phyloP scores from a whole-genome alignment of 2,113 vertebrate species.

The Psilopogon haemacephalus region DNA sequence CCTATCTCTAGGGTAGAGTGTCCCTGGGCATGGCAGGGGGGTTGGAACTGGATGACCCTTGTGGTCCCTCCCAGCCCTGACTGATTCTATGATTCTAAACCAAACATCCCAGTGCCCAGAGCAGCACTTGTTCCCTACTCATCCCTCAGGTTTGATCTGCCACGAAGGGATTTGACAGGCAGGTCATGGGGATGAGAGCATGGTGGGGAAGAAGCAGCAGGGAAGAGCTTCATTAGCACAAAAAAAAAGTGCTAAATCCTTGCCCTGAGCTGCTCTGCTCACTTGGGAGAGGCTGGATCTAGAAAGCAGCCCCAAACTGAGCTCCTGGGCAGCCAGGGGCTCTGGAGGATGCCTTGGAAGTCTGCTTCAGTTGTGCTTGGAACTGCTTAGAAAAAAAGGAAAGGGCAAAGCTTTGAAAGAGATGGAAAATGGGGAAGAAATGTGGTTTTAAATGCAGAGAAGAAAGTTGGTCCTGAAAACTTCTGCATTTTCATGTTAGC shows the following conservation, averaged over 20 bases:
- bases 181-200: background rate
- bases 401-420: background rate
- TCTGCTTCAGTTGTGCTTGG: background rate
- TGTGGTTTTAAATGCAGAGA: background rate
- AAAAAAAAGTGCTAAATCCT: background rate
- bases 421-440: accelerated
- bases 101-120: background rate
- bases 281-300: background rate
- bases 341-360: background rate
- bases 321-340: background rate
- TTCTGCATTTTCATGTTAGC: accelerated
- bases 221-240: background rate
- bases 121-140: accelerated
- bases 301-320: background rate
- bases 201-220: accelerated
- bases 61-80: too few species aligned
- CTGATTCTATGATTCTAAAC: too few species aligned
- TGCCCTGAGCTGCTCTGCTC: background rate
- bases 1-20: too few species aligned
- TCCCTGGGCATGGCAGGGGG: too few species aligned
- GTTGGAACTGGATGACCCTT: too few species aligned
- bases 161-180: background rate
- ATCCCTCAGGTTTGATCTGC: background rate
- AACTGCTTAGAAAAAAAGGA: background rate
- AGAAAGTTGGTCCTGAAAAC: background rate